Conservation (phyloP, 2,888 invertebrate genomes). For the Leptopilina syphax region DNA sequence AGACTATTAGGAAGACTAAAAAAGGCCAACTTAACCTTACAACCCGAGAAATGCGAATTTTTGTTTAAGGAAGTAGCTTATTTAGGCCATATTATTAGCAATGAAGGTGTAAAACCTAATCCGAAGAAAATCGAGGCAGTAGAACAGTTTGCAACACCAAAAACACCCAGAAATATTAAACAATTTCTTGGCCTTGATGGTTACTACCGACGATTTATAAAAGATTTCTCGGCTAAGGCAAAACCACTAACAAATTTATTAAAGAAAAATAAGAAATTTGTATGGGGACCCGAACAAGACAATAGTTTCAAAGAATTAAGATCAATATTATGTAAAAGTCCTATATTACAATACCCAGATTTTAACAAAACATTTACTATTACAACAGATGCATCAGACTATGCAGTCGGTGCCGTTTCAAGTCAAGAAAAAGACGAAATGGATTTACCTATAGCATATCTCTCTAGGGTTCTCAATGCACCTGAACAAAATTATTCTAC, state of each 20-base stretch:
- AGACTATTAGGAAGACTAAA: neutral
- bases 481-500: neutral
- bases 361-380: neutral
- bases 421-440: too few species aligned
- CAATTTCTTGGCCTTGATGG: neutral
- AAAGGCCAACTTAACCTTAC: neutral
- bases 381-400: neutral
- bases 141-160: too few species aligned
- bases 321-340: neutral
- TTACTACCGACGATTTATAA: neutral
- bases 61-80: conserved; percentile 36
- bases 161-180: neutral
- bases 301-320: neutral
- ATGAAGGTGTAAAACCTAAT: too few species aligned
- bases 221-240: too few species aligned
- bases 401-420: neutral
- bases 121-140: too few species aligned
- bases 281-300: neutral
- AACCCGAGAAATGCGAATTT: conserved; percentile 52
- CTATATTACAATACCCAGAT: neutral
- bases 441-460: neutral
- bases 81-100: too few species aligned
- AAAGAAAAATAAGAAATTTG: too few species aligned
- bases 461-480: neutral
- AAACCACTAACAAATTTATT: too few species aligned